These are phyloP conservation scores for Prorops nasuta DNA, from an alignment of 1,140 invertebrate species.

Conservation along the genomic window DNA sequence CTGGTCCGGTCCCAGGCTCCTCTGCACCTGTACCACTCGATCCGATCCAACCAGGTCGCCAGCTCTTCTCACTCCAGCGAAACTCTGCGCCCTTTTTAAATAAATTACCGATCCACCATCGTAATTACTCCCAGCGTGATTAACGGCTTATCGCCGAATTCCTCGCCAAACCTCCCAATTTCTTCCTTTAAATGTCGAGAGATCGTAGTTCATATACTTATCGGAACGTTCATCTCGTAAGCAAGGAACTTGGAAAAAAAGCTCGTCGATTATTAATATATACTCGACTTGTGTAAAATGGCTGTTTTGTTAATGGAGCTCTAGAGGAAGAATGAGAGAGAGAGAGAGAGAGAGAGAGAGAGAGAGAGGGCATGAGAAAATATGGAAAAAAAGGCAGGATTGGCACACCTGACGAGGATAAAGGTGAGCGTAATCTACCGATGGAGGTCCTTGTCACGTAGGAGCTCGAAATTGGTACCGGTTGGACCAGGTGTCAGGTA, in stretches of 20 bases:
- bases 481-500: not conserved
- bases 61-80: constrained; percentile 1
- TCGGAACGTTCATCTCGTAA: too few relatives aligned
- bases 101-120: too few relatives aligned
- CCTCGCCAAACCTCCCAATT: not conserved
- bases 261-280: too few relatives aligned
- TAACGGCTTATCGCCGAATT: too few relatives aligned
- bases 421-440: not conserved
- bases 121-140: too few relatives aligned
- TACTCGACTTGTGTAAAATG: too few relatives aligned
- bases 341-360: constrained; percentile 10
- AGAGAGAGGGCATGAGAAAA: constrained; percentile 11
- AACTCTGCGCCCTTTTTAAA: not conserved
- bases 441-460: constrained; percentile 4
- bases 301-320: too few relatives aligned
- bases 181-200: too few relatives aligned
- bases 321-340: constrained; percentile 7
- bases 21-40: constrained; percentile 32
- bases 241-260: too few relatives aligned
- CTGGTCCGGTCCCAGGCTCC: constrained; percentile 37
- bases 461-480: not conserved
- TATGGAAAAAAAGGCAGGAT: too few relatives aligned
- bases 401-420: constrained; percentile 7
- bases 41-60: constrained; percentile 14
- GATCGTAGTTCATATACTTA: too few relatives aligned